Evolutionary conservation across 2,888 invertebrate species (phyloP), one percentile per base, ranked within the genome.

Genomic region (Cerceris rybyensis): DNA sequence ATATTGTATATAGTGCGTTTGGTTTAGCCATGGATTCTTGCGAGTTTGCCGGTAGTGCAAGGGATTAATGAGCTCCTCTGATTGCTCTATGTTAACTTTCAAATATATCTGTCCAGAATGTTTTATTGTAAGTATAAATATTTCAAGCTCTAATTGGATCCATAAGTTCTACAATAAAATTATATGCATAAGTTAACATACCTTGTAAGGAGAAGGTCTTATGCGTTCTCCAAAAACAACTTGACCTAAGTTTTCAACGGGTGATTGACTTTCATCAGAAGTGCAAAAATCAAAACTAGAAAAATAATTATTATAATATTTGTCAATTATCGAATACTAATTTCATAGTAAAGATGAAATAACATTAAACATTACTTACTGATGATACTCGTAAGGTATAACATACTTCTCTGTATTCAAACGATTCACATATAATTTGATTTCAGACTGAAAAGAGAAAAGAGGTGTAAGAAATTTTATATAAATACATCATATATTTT

Each of bases 171-270:
- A 4, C 28, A 1, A 28, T 28, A 13, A 46, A n/a, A 39, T 71
- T 6, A 41, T 54, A 0, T 8, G 59, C 41, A 28, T 17, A 11
- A n/a, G 28, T 50, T 8, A 11, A 81, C 82, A 85, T 90, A 99
- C 96, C 92, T 96, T 95, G 90, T 99, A 99, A 0, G 96, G 97
- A 66, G 99, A 98, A 0, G 98, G 97, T 68, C 98, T 94, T 90
- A 99, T 99, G 88, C 99, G 94, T 93, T 99, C 99, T n/a, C 99
- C 99, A 92, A 99, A 99, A 0, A 99, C 97, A 52, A 99, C 99
- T 93, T 99, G 99, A 0, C 99, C 99, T 67, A 99, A 95, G 91
- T 99, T 99, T 93, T 99, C 99, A 0, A 98, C 98, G 0, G 99
- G 99, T 0, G 98, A 98, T 86, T 96, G 95, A 42, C 95, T 95